These are phyloP conservation scores for Oenanthe melanoleuca DNA, from an alignment of 2,113 vertebrate genomes.

Conservation along the genomic window DNA sequence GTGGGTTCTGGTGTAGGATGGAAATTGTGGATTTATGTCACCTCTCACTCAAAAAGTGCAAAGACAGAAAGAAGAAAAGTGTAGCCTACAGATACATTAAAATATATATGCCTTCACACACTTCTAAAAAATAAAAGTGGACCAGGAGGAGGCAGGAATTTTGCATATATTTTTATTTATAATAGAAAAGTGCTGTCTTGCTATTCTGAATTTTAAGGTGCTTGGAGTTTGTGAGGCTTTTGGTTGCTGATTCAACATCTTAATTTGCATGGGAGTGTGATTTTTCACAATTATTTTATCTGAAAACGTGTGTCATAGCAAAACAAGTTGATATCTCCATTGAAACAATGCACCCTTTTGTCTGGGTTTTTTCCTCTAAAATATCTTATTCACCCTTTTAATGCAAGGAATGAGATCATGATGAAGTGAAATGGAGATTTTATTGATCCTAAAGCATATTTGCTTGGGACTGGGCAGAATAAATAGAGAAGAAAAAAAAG, in stretches of 20 bases:
- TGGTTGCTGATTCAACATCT: background rate
- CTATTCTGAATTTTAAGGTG: background rate
- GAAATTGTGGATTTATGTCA: background rate
- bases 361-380: accelerated
- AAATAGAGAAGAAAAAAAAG: background rate
- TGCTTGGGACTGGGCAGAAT: background rate
- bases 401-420: background rate
- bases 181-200: background rate
- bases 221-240: background rate
- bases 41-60: background rate
- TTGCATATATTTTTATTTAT: background rate
- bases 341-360: background rate
- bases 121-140: background rate
- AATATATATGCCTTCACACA: accelerated
- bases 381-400: background rate
- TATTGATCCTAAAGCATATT: constrained; percentile 1
- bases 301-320: background rate
- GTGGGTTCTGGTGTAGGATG: background rate
- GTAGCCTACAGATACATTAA: background rate
- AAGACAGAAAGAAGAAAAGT: background rate
- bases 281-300: background rate
- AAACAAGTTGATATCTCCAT: background rate
- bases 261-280: background rate
- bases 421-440: constrained; percentile 3
- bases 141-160: background rate